Base-by-base conservation (phyloP, 2,888 invertebrate species). In the Drosophila parthenogenetica region DNA sequence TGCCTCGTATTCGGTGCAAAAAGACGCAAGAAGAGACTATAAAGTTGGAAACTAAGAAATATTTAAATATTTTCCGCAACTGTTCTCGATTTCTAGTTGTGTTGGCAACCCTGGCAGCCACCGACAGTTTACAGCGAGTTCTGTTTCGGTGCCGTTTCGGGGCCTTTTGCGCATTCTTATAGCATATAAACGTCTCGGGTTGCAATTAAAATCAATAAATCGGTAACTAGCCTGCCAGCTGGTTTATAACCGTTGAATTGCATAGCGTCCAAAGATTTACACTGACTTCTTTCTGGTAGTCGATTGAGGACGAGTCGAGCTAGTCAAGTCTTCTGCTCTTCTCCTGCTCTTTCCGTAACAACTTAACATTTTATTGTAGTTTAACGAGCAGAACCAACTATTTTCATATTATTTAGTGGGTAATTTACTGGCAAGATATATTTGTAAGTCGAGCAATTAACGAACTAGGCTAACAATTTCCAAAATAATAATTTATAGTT, bases 131-230 rank as follows among this genome's bases (percentile, higher is more conserved):
- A 40, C 11, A 62, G 54, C 61, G 3, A 49, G 63, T 67, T 66
- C 54, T 60, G 58, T 64, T 62, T 59, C 62, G 39, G 25, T 45
- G 58, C 57, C 55, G 75, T 71, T 81, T 70, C 68, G 75, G 69
- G 68, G 75, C 65, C 75, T 79, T 84, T 86, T 71, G 71, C 76
- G 74, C 85, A 83, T 83, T 85, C 83, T 89, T 80, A 75, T 74
- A 74, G 83, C 89, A 81, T 83, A 90, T 90, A 90, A 90, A 90
- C 83, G 84, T 89, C 90, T 91, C 89, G 81, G 80, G 73, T 90
- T 90, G 90, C 90, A 90, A 90, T 90, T 90, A 90, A 90, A 90
- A 90, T 87, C 87, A 88, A 87, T 87, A 87, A 86, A 87, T 86
- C 81, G 86, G 82, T 73, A 87, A 83, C 85, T 79, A 74, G 89